Evolutionary conservation across 2,797 vertebrate species (phyloP).

Genomic region (Poecilia velifera): DNA sequence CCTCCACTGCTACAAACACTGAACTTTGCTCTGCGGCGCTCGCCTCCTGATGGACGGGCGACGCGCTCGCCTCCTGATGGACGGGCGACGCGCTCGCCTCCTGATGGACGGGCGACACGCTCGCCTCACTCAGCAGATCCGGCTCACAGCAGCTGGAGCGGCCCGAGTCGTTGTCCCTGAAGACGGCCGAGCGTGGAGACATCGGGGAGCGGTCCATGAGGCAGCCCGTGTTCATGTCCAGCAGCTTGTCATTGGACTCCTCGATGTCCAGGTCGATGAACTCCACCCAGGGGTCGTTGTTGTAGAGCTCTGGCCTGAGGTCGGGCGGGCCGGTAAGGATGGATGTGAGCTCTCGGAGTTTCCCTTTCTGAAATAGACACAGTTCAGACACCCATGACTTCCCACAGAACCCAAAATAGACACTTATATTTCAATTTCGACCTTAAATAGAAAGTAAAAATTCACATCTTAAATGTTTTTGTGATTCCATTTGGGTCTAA

Average conservation of each 20-base stretch:
- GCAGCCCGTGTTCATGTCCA: constrained; percentile 83
- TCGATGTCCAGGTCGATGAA: constrained; percentile 96
- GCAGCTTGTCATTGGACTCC: constrained; percentile 81
- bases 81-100: constrained; percentile 20
- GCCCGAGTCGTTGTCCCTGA: constrained; percentile 92
- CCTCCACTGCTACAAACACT: constrained; percentile 21
- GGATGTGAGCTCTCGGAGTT: constrained; percentile 90
- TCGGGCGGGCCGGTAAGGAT: constrained; percentile 86
- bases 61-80: constrained; percentile 66
- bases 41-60: constrained; percentile 23
- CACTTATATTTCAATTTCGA: no score
- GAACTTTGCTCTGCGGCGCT: constrained; percentile 10
- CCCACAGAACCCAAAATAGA: background rate
- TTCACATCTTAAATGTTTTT: no score
- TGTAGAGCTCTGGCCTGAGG: constrained; percentile 86
- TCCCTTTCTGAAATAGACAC: constrained; percentile 84
- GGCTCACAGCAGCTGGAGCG: constrained; percentile 94
- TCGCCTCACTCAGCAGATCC: constrained; percentile 78
- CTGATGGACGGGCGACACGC: constrained; percentile 27
- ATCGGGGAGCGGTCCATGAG: constrained; percentile 80
- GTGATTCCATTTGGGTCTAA: no score
- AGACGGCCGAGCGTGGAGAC: constrained; percentile 73
- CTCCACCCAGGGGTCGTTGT: constrained; percentile 92
- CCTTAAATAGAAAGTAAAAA: no score
- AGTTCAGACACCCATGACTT: background rate